These are phyloP conservation scores for Paradoxurus hermaphroditus DNA, from an alignment of 2,113 vertebrate genomes.

Conservation along the genomic window DNA sequence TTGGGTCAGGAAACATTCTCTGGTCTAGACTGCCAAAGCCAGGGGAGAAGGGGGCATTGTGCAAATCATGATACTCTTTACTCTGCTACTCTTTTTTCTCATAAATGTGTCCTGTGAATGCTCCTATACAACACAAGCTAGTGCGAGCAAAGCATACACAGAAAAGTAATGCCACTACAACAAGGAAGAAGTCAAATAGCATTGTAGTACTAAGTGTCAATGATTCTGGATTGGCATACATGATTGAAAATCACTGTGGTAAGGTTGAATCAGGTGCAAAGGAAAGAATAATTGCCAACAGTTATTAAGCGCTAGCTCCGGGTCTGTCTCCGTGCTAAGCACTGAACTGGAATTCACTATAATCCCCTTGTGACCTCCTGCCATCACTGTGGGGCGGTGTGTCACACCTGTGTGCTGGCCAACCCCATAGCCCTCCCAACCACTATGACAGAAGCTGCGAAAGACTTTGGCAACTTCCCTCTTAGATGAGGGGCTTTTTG, in stretches of 20 bases:
- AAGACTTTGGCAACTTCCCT: background rate
- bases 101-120: no score
- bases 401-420: no score
- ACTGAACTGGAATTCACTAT: background rate
- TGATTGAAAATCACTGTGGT: background rate
- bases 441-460: background rate
- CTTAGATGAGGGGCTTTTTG: background rate
- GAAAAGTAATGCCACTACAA: background rate
- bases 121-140: background rate
- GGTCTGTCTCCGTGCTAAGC: background rate
- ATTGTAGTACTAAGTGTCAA: background rate
- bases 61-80: background rate
- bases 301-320: background rate
- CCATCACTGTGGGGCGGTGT: rapidly evolving
- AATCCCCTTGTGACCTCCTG: background rate
- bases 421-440: background rate
- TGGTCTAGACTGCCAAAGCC: background rate
- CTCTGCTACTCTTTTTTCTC: background rate
- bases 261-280: background rate
- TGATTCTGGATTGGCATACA: background rate
- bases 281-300: background rate
- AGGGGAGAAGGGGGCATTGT: background rate
- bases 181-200: background rate
- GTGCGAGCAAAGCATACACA: background rate
- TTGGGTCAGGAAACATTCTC: background rate